Conservation (phyloP, 1,140 invertebrate species). For the Dendrolimus kikuchii region DNA sequence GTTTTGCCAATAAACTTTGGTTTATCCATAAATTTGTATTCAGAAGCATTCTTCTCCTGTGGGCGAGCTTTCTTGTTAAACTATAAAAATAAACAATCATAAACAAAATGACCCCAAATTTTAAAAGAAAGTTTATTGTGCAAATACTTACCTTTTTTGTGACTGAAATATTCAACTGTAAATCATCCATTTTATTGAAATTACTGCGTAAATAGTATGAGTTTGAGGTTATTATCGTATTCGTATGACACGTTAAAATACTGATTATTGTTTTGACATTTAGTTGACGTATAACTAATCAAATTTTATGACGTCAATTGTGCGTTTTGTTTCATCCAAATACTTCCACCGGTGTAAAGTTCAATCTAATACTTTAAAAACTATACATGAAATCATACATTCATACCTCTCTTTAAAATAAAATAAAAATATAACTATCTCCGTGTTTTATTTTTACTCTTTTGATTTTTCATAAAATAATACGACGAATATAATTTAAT, state of each 20-base stretch:
- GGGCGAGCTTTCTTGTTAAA: constrained; percentile 26
- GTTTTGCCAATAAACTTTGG: constrained; percentile 61
- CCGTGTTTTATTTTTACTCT: too few species aligned
- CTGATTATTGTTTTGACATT: constrained; percentile 2
- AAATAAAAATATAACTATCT: too few species aligned
- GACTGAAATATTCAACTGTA: constrained; percentile 58
- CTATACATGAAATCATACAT: too few species aligned
- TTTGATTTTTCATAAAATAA: too few species aligned
- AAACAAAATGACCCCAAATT: constrained; percentile 3
- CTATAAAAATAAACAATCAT: constrained; percentile 18
- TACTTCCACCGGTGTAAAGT: too few species aligned
- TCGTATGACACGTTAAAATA: constrained; percentile 6
- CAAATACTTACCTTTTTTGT: constrained; percentile 42
- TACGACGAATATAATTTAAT: too few species aligned
- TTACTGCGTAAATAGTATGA: constrained; percentile 1
- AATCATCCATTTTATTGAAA: constrained; percentile 46
- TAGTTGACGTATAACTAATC: not conserved
- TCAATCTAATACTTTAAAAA: too few species aligned
- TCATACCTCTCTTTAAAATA: too few species aligned
- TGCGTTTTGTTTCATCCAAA: too few species aligned
- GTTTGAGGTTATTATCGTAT: constrained; percentile 10
- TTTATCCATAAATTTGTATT: constrained; percentile 60
- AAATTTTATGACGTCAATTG: too few species aligned
- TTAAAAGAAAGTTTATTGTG: not conserved
- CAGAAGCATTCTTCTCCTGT: constrained; percentile 29